A percentile compares a stretch with the other conserved stretches of the same genome.
phyloP scores from a whole-genome alignment of 1,140 invertebrate species.

The Eurosta solidaginis region DNA sequence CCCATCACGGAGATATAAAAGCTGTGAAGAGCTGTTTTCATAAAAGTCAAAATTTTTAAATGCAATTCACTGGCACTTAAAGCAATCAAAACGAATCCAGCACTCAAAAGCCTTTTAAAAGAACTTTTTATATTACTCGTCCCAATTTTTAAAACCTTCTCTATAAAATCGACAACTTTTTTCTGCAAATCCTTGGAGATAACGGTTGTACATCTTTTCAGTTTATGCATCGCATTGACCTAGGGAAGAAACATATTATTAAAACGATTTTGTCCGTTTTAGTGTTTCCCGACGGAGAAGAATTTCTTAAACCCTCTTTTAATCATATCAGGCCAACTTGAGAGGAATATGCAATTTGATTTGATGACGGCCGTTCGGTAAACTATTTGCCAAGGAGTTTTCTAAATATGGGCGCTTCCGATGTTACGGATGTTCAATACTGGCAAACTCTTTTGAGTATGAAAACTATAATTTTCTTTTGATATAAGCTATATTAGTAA shows the following conservation, averaged over 20 bases:
- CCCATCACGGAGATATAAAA: not conserved
- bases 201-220: not conserved
- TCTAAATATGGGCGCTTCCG: too few species aligned
- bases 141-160: not conserved
- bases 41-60: not conserved
- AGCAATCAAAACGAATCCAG: not conserved
- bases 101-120: not conserved
- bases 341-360: too few species aligned
- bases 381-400: too few species aligned
- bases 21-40: not conserved
- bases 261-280: too few species aligned
- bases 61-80: not conserved
- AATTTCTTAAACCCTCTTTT: too few species aligned
- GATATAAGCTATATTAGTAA: too few species aligned
- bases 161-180: not conserved
- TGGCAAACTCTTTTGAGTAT: too few species aligned
- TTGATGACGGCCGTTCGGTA: too few species aligned
- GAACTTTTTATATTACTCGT: not conserved
- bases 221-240: not conserved
- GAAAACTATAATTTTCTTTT: too few species aligned
- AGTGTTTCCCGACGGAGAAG: too few species aligned
- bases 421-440: too few species aligned
- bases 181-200: not conserved
- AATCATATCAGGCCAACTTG: too few species aligned
- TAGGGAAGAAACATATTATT: not conserved